These are phyloP conservation scores for Syritta pipiens DNA, from an alignment of 2,888 invertebrate genomes.

Conservation along the genomic window DNA sequence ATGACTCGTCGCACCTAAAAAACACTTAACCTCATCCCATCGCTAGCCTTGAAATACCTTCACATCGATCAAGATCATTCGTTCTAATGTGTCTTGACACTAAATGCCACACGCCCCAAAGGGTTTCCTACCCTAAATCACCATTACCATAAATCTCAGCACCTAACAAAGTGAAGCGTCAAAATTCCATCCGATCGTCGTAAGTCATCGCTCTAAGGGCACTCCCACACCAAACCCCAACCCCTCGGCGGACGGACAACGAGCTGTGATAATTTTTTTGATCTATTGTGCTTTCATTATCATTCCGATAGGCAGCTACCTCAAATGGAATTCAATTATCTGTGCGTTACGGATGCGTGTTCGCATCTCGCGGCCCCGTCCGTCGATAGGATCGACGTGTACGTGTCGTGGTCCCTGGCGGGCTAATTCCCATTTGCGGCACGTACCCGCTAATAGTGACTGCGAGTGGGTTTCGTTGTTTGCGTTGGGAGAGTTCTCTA, in stretches of 20 bases:
- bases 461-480: conserved; percentile 10
- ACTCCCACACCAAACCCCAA: conserved; percentile 31
- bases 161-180: conserved; percentile 5
- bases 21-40: no score
- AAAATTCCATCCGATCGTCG: conserved; percentile 33
- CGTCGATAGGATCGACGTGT: conserved; percentile 44
- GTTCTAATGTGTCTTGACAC: not conserved
- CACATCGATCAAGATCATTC: not conserved
- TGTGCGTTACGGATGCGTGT: conserved; percentile 50
- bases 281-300: conserved; percentile 47
- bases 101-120: conserved; percentile 10
- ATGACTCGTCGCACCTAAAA: no score
- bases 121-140: not conserved
- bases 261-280: conserved; percentile 1
- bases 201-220: conserved; percentile 35
- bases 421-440: conserved; percentile 53
- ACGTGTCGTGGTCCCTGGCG: conserved; percentile 32
- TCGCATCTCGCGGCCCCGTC: not conserved
- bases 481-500: conserved; percentile 10
- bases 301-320: conserved; percentile 43
- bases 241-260: not conserved
- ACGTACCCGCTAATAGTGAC: conserved; percentile 56
- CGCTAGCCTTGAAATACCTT: no score
- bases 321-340: conserved; percentile 48
- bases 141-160: conserved; percentile 33